Percentiles rank a stretch among this genome's conserved stretches.
Evolutionary conservation across 37 sponge, comb jelly and placozoan species (phyloP).

Genomic region (Hexactinellida sp.): DNA sequence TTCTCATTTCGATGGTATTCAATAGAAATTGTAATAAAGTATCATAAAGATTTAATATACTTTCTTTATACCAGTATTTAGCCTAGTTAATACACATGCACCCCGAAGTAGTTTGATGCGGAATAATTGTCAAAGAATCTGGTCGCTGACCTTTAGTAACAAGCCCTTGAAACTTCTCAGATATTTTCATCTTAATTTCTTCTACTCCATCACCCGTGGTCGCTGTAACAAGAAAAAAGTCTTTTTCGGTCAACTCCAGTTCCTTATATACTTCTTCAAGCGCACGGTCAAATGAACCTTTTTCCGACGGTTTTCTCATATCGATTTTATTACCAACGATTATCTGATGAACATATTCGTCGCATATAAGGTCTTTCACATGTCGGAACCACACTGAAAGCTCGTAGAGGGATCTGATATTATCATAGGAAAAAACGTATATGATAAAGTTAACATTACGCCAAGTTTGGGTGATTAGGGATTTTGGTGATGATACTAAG

Average conservation of each 20-base stretch:
- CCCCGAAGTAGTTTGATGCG: background rate
- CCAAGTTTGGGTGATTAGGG: background rate
- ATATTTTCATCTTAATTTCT: background rate
- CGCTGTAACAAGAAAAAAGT: background rate
- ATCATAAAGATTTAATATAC: too few relatives aligned
- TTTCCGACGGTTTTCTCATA: background rate
- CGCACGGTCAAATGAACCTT: background rate
- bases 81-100: conserved; percentile 1
- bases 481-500: background rate
- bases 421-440: background rate
- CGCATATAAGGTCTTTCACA: background rate
- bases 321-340: background rate
- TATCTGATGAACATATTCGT: background rate
- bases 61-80: too few relatives aligned
- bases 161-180: background rate
- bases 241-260: background rate
- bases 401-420: background rate
- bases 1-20: too few relatives aligned
- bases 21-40: too few relatives aligned
- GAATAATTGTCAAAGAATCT: background rate
- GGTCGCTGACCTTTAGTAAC: background rate
- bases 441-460: background rate
- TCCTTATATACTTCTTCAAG: background rate
- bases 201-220: background rate
- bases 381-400: background rate